A percentile compares a stretch with the other conserved stretches of the same genome.
phyloP scores from a whole-genome alignment of 1,140 invertebrate species.

The Pristionchus pacificus region DNA sequence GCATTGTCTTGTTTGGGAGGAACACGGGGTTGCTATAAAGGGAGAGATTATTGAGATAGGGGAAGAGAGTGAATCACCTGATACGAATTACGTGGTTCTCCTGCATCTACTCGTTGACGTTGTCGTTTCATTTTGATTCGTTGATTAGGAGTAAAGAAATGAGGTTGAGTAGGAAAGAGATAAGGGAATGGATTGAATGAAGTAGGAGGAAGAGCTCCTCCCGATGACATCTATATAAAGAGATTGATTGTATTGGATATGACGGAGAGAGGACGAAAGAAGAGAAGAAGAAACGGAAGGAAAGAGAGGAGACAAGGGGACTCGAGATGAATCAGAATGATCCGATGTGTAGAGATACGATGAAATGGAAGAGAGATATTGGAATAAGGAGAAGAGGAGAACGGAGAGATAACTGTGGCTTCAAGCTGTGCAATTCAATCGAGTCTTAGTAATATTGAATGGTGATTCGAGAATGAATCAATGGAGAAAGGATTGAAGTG shows the following conservation, averaged over 20 bases:
- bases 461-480: background rate
- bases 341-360: background rate
- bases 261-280: background rate
- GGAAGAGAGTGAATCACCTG: constrained; percentile 21
- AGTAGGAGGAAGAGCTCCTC: constrained; percentile 27
- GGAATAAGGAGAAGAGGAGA: background rate
- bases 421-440: too few species aligned
- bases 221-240: constrained; percentile 29
- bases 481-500: background rate
- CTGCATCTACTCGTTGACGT: constrained; percentile 87
- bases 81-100: constrained; percentile 84
- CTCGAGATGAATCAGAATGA: background rate
- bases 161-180: background rate
- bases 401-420: background rate
- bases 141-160: constrained; percentile 13
- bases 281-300: background rate
- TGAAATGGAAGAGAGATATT: background rate
- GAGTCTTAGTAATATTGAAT: background rate
- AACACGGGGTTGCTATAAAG: background rate
- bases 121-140: constrained; percentile 34
- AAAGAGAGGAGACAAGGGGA: background rate
- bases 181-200: constrained; percentile 16
- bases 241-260: background rate
- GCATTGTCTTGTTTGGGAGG: background rate
- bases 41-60: background rate